Percentiles rank a stretch among this genome's conserved stretches.
Evolutionary conservation across 2,888 invertebrate species (phyloP).

Genomic region (Limenitis camilla): DNA sequence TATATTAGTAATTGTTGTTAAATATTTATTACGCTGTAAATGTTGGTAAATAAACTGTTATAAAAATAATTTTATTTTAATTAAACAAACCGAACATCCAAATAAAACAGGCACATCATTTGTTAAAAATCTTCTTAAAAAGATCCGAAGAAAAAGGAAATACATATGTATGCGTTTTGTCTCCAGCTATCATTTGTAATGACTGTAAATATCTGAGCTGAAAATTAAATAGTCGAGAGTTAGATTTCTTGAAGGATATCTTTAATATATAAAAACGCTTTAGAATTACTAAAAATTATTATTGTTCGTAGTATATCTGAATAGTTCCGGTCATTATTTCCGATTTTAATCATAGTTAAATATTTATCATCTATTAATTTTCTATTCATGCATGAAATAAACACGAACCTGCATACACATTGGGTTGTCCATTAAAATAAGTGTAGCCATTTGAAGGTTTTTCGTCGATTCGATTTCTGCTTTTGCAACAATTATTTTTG

Average conservation of each 20-base stretch:
- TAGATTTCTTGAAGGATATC: no score
- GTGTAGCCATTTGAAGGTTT: slow-evolving; percentile 77
- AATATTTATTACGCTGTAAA: slow-evolving; percentile 42
- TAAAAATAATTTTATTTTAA: slow-evolving; percentile 3
- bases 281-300: neutral
- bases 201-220: slow-evolving; percentile 88
- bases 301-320: neutral
- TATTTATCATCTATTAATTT: slow-evolving; percentile 1
- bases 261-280: no score
- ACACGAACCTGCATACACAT: slow-evolving; percentile 56
- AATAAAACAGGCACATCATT: slow-evolving; percentile 15
- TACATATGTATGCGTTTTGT: slow-evolving; percentile 92
- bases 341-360: no score
- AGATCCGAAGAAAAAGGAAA: slow-evolving; percentile 88
- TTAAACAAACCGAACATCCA: slow-evolving; percentile 1
- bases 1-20: slow-evolving; percentile 27
- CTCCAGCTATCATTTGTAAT: slow-evolving; percentile 87
- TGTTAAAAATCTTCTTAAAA: slow-evolving; percentile 48
- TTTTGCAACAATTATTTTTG: slow-evolving; percentile 78
- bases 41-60: slow-evolving; percentile 14
- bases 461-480: slow-evolving; percentile 77
- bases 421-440: slow-evolving; percentile 74
- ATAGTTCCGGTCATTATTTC: neutral
- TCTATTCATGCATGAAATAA: neutral
- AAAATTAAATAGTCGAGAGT: no score